Conservation (phyloP, 2,113 vertebrate genomes). For the Erythrolamprus reginae region DNA sequence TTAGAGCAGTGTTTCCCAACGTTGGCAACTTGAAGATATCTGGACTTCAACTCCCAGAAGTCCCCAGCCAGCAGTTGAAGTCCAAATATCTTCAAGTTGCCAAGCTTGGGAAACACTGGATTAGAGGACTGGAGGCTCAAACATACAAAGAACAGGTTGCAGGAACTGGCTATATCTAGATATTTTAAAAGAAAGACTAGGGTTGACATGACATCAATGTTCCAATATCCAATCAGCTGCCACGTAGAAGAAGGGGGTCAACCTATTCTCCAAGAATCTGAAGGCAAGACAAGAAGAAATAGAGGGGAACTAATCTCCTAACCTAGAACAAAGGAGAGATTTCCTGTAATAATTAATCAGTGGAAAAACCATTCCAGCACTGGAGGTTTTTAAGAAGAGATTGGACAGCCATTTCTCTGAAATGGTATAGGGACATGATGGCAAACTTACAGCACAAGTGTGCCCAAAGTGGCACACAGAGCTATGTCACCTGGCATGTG, state of each 20-base stretch:
- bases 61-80: too few relatives aligned
- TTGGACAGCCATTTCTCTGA: not conserved
- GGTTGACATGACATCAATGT: not conserved
- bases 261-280: not conserved
- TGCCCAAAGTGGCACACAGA: too few relatives aligned
- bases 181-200: not conserved
- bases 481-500: too few relatives aligned
- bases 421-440: not conserved
- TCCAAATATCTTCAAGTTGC: too few relatives aligned
- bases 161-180: not conserved
- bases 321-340: not conserved
- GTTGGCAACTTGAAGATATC: too few relatives aligned
- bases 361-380: not conserved
- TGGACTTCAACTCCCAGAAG: too few relatives aligned
- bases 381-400: not conserved
- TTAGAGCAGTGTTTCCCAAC: too few relatives aligned
- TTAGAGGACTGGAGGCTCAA: not conserved
- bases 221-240: not conserved
- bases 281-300: not conserved
- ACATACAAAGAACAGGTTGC: not conserved
- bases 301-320: not conserved
- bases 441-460: too few relatives aligned
- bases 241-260: not conserved
- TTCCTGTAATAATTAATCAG: not conserved
- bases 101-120: too few relatives aligned